These are phyloP conservation scores for Cercocebus atys DNA, from an alignment of 2,113 vertebrate genomes.

Conservation along the genomic window DNA sequence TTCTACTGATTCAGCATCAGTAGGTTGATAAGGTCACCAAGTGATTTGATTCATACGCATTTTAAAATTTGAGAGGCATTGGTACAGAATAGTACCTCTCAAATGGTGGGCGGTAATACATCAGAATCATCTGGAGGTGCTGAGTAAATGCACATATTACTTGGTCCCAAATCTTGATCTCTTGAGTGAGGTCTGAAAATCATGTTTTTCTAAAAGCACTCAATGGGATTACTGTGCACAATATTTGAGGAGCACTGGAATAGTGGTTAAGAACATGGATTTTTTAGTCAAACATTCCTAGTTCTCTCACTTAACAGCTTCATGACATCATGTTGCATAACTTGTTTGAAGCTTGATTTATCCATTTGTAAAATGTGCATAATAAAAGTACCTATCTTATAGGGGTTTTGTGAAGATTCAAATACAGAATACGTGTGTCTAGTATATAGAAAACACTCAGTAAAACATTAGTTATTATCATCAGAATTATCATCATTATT, in stretches of 20 bases:
- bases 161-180: background rate
- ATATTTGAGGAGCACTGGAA: background rate
- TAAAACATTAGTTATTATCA: background rate
- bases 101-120: background rate
- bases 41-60: background rate
- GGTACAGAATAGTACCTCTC: background rate
- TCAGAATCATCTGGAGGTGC: background rate
- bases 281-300: background rate
- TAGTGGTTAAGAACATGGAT: background rate
- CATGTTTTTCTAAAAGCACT: background rate
- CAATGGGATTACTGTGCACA: background rate
- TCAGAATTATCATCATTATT: background rate
- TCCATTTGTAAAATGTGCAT: background rate
- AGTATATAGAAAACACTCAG: background rate
- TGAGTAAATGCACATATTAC: background rate
- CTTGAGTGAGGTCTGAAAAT: background rate
- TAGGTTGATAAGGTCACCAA: background rate
- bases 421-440: background rate
- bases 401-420: background rate
- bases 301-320: background rate
- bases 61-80: conserved; percentile 13
- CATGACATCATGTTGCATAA: background rate
- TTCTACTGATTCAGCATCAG: background rate
- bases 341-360: background rate
- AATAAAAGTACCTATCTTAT: background rate